Percentiles rank a stretch among this genome's conserved stretches.
These are phyloP conservation scores for Myocastor coypus DNA, from an alignment of 2,113 vertebrate species.

Conservation along the genomic window DNA sequence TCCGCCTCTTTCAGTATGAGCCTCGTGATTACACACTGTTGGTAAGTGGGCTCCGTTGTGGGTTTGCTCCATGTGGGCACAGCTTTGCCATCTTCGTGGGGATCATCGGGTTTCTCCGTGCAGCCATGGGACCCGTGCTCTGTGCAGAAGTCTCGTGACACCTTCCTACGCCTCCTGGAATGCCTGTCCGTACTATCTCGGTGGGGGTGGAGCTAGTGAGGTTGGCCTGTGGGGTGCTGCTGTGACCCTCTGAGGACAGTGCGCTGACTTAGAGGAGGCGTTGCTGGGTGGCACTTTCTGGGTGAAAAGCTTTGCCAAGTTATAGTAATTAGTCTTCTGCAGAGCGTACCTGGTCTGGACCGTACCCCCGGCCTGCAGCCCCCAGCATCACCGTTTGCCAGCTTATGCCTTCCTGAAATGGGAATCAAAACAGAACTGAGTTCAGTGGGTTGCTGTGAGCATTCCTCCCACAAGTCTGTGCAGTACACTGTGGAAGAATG, in stretches of 20 bases:
- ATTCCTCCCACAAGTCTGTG: neutral
- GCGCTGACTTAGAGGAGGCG: neutral
- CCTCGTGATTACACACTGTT: constrained; percentile 87
- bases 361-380: neutral
- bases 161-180: neutral
- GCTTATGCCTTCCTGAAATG: neutral
- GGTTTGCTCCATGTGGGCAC: neutral
- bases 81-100: neutral
- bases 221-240: neutral
- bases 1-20: constrained; percentile 93
- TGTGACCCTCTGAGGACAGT: neutral
- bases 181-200: neutral
- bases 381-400: neutral
- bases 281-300: neutral
- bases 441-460: neutral
- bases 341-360: neutral
- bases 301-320: neutral
- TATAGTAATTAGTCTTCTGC: neutral
- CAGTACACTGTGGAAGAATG: neutral
- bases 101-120: neutral
- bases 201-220: neutral
- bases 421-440: neutral
- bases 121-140: neutral
- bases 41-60: constrained; percentile 86
- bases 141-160: neutral